Evolutionary conservation across 2,113 vertebrate species (phyloP).

Genomic region (Parus major): DNA sequence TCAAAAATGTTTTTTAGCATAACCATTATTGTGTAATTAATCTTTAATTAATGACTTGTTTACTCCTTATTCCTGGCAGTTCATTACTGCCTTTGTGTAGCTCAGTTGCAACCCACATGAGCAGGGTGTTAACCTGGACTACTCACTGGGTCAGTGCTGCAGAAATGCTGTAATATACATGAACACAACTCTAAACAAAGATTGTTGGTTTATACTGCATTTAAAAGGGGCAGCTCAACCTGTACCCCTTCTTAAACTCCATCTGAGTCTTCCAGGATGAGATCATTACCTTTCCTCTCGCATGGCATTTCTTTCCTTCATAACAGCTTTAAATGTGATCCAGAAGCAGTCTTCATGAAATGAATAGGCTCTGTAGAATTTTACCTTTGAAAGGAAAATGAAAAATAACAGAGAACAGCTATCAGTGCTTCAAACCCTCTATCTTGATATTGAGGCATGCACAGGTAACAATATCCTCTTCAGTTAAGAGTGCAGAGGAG

Average conservation of each 20-base stretch:
- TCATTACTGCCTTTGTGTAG: not conserved
- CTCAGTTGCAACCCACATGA: not conserved
- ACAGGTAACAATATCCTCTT: not conserved
- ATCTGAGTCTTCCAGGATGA: not conserved
- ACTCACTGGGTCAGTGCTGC: not conserved
- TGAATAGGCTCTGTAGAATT: not conserved
- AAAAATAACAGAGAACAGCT: not conserved
- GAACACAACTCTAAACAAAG: not conserved
- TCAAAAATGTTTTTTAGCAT: not conserved
- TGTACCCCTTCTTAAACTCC: not conserved
- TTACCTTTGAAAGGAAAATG: not conserved
- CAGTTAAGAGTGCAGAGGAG: not conserved
- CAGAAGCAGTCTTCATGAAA: not conserved
- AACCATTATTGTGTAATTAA: not conserved
- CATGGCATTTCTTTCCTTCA: not conserved
- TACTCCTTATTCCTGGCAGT: not conserved
- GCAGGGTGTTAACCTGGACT: not conserved
- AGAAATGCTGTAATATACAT: not conserved
- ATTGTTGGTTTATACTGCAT: not conserved
- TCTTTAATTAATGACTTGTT: not conserved
- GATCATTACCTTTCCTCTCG: not conserved
- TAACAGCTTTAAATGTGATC: not conserved
- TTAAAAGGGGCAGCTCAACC: not conserved
- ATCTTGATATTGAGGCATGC: not conserved
- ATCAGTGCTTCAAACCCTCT: not conserved